These are phyloP conservation scores for Semaprochilodus insignis DNA, from an alignment of 2,797 vertebrate genomes.

Conservation along the genomic window DNA sequence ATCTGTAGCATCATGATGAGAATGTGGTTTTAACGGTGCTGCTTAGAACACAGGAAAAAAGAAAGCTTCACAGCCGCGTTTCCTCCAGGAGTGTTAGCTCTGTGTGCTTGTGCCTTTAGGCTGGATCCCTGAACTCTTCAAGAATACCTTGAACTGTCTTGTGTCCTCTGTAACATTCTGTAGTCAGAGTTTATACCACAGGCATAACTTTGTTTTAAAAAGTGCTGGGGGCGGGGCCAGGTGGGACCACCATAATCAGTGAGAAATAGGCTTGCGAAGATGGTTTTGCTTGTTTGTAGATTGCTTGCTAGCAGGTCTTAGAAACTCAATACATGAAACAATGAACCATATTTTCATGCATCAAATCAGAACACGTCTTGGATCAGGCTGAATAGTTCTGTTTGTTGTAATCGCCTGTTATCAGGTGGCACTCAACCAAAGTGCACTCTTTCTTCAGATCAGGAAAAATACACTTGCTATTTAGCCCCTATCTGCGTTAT, in stretches of 20 bases:
- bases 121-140: conserved; percentile 19
- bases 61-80: background rate
- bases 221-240: background rate
- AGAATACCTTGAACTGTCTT: background rate
- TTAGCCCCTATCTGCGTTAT: background rate
- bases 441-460: background rate
- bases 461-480: background rate
- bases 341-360: background rate
- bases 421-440: background rate
- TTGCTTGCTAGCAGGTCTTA: too few species aligned
- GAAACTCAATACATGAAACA: too few species aligned
- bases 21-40: background rate
- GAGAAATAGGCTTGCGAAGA: background rate
- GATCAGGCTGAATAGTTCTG: background rate
- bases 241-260: background rate
- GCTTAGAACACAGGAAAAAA: conserved; percentile 10
- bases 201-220: background rate
- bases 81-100: background rate
- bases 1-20: conserved; percentile 61
- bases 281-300: background rate
- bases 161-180: background rate
- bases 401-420: background rate
- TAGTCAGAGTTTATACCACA: background rate
- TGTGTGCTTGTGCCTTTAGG: background rate
- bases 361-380: background rate